Evolutionary conservation across 2,113 vertebrate genomes (phyloP).

Genomic region (Taurulus bubalis): DNA sequence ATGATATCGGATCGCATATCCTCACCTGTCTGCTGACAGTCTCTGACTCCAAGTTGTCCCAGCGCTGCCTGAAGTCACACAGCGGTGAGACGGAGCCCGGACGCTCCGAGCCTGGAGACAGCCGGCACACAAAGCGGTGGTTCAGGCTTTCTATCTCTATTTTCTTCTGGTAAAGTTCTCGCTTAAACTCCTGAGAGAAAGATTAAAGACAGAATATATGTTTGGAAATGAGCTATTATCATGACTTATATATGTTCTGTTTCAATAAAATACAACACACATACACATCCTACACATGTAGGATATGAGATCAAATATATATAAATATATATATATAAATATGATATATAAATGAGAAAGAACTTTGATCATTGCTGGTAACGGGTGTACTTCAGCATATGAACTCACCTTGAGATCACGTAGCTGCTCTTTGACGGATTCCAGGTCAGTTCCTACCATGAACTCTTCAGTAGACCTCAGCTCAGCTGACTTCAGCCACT

Average conservation of each 20-base stretch:
- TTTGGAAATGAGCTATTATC: not conserved
- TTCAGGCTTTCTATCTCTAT: conserved; percentile 90
- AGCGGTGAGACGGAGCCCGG: conserved; percentile 69
- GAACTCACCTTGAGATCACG: conserved; percentile 87
- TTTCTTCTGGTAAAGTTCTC: conserved; percentile 91
- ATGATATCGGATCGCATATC: not conserved
- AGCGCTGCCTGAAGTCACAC: conserved; percentile 86
- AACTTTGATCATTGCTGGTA: not conserved
- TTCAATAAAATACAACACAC: not conserved
- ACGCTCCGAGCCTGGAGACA: conserved; percentile 73
- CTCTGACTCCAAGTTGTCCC: conserved; percentile 89
- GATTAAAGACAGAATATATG: not conserved
- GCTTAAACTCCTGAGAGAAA: conserved; percentile 86
- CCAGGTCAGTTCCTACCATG: conserved; percentile 84
- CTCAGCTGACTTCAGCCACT: conserved; percentile 88
- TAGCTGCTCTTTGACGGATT: conserved; percentile 87
- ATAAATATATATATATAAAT: not conserved
- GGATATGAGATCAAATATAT: not conserved
- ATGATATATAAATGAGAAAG: not conserved
- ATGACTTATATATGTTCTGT: not conserved
- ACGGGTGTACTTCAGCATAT: not conserved
- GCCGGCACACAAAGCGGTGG: conserved; percentile 81
- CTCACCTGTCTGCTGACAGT: conserved; percentile 87
- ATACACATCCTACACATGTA: not conserved
- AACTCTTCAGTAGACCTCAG: conserved; percentile 85